Conservation (phyloP, 2,113 vertebrate species). For the Apodemus sylvaticus region DNA sequence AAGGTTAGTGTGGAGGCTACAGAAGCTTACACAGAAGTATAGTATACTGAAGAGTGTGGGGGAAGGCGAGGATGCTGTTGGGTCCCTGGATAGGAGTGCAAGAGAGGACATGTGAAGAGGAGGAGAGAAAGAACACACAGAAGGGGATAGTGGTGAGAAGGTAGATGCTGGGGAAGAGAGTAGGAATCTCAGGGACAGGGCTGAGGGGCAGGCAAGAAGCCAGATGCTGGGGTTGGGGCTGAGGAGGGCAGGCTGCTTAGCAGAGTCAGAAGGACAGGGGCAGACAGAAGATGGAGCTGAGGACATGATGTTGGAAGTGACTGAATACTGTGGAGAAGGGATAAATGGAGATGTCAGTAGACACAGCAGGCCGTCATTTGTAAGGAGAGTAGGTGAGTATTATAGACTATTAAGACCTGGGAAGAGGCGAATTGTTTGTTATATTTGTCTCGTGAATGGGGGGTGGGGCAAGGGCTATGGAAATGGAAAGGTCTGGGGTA, state of each 20-base stretch:
- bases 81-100: background rate
- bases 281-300: background rate
- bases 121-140: background rate
- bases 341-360: background rate
- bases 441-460: background rate
- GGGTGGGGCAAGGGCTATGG: background rate
- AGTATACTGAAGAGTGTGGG: background rate
- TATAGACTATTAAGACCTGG: background rate
- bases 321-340: no score
- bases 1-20: background rate
- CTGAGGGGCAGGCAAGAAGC: background rate
- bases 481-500: no score
- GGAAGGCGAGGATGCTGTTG: background rate
- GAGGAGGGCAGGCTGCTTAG: no score
- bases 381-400: no score
- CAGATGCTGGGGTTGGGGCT: background rate
- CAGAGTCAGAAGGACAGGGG: background rate
- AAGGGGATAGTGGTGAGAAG: background rate
- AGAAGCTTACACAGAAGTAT: no score
- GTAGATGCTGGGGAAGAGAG: background rate
- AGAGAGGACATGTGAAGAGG: background rate
- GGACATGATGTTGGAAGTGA: background rate
- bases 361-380: fast-evolving
- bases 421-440: background rate
- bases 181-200: background rate